phyloP scores from a whole-genome alignment of 2,113 vertebrate genomes.

The Brachypodius melanocephalos region DNA sequence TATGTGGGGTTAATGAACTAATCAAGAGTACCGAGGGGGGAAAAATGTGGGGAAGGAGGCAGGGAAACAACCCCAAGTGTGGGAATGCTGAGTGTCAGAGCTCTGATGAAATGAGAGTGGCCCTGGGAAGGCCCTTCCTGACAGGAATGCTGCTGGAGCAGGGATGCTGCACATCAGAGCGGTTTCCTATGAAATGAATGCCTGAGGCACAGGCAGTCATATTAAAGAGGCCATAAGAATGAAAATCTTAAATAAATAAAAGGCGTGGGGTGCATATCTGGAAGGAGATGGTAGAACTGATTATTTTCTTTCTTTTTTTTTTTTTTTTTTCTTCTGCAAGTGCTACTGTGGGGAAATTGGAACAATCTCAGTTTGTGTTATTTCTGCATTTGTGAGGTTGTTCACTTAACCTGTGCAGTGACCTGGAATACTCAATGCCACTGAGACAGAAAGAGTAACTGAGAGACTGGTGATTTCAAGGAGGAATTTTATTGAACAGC shows the following conservation, averaged over 20 bases:
- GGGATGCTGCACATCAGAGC: background rate
- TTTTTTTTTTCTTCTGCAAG: background rate
- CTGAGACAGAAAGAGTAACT: slow-evolving; percentile 53
- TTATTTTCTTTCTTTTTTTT: background rate
- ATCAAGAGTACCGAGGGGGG: background rate
- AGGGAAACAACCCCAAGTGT: background rate
- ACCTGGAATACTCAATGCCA: slow-evolving; percentile 68
- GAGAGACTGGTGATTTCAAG: slow-evolving; percentile 41
- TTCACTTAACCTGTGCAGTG: slow-evolving; percentile 75
- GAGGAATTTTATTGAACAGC: slow-evolving; percentile 51
- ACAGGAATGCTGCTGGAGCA: background rate
- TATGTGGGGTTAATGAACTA: slow-evolving; percentile 33
- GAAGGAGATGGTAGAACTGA: background rate
- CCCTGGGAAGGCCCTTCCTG: background rate
- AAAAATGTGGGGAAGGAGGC: too few species aligned
- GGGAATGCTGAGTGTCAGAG: background rate
- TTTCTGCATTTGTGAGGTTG: slow-evolving; percentile 71
- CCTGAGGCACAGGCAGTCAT: background rate
- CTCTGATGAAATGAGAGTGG: background rate
- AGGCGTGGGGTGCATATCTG: background rate
- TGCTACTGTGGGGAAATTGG: slow-evolving; percentile 52
- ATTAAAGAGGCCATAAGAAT: background rate
- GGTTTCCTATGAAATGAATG: accelerated
- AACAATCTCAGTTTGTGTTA: slow-evolving; percentile 63
- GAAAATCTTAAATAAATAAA: slow-evolving; percentile 14